Base-by-base conservation (phyloP, 2,113 vertebrate species). In the Coregonus clupeaformis region DNA sequence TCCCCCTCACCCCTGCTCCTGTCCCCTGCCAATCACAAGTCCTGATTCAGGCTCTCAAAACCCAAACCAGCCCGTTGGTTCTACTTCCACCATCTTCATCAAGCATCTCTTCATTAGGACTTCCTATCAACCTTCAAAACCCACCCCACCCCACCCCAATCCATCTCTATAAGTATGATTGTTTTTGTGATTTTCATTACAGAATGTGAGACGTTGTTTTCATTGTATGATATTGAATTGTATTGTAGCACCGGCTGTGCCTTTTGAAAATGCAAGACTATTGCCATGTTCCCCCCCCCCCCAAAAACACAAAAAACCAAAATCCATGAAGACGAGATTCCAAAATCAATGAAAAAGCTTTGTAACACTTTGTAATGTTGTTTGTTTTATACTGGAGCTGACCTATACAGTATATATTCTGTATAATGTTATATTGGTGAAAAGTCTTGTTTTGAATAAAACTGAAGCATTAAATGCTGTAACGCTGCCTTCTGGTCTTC, bases 221-320 rank as follows among this genome's bases (percentile, higher is more conserved):
- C 66, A 69, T 32, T 72, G 89, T 71, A 86, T 92, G 86, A 22
- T 90, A 68, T 92, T 92, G 91, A 95, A 94, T 90, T 88, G 87
- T 92, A 78, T 94, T 90, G 88, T 95, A 93, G 94, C 96, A 95
- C 95, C 95, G 93, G 95, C 95, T 95, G 96, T 97, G 97, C 96
- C 96, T 98, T 96, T 90, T 92, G 92, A 91, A 59, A n/a, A 6
- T 59, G n/a, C 1, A 9, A 22, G 5, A 59, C 16, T 6, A n/a
- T 59, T 92, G 89, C 93, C 91, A 86, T 94, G 86, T 76, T 86
- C 74, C 91, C 90, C 94, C 93, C 92, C 94, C 92, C 87, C 87
- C 88, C 92, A 92, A 92, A 91, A 36, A n/a, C n/a, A n/a, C n/a
- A n/a, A n/a, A n/a, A n/a, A n/a, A n/a, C n/a, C n/a, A 2, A 0